A percentile compares a stretch with the other conserved stretches of the same genome.
Conservation (phyloP, 2,888 invertebrate species). For the Petrolisthes cinctipes region DNA sequence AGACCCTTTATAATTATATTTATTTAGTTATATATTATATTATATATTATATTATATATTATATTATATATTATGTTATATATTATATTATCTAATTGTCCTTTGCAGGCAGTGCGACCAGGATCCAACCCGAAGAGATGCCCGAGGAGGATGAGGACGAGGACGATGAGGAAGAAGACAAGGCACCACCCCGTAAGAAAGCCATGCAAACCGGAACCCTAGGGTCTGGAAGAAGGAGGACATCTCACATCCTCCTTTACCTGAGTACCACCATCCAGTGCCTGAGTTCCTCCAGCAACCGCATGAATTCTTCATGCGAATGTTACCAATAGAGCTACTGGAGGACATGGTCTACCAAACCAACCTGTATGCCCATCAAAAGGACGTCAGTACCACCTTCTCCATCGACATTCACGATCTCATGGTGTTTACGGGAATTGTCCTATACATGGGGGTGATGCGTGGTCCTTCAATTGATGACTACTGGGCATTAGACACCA, state of each 20-base stretch:
- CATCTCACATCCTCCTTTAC: background rate
- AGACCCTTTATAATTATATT: background rate
- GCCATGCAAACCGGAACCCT: background rate
- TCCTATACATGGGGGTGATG: slow-evolving; percentile 38
- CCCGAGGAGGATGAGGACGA: background rate
- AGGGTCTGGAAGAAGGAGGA: background rate
- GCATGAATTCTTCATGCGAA: slow-evolving; percentile 5
- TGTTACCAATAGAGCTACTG: slow-evolving; percentile 28
- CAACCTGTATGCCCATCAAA: slow-evolving; percentile 26
- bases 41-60: background rate
- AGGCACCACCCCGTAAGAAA: background rate
- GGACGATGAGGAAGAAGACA: background rate
- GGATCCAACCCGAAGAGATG: background rate
- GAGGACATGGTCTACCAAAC: slow-evolving; percentile 47
- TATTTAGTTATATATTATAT: background rate
- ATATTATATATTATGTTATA: background rate
- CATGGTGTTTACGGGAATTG: slow-evolving; percentile 31
- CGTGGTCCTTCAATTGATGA: slow-evolving; percentile 32
- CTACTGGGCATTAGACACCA: slow-evolving; percentile 31
- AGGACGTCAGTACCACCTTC: slow-evolving; percentile 15
- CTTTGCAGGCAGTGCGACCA: background rate
- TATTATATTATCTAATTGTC: background rate
- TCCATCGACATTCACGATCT: slow-evolving; percentile 22
- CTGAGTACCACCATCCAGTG: background rate
- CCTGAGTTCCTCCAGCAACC: background rate